Conservation (phyloP, 92 coral and sea anemone genomes). For the Umimayanthus chanpuru region DNA sequence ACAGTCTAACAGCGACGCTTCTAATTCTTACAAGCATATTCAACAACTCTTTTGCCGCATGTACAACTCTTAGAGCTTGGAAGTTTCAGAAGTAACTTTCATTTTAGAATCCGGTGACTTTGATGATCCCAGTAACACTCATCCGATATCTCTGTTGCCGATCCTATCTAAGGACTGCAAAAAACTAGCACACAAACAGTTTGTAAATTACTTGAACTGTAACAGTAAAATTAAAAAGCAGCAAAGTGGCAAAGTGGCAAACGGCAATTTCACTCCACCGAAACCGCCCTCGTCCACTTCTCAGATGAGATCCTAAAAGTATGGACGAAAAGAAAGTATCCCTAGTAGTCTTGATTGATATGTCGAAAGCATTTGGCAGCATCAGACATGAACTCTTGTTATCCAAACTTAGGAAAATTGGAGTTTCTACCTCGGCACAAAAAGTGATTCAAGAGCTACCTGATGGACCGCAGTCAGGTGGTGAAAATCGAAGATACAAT, state of each 20-base stretch:
- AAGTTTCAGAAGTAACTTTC: too few species aligned
- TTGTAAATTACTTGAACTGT: slow-evolving; percentile 35
- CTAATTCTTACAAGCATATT: too few species aligned
- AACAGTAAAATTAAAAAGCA: slow-evolving; percentile 34
- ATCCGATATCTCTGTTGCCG: slow-evolving; percentile 55
- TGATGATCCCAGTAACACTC: slow-evolving; percentile 57
- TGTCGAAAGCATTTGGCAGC: too few species aligned
- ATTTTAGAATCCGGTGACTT: too few species aligned
- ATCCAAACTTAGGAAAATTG: too few species aligned
- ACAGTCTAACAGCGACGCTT: too few species aligned
- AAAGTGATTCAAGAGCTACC: neutral
- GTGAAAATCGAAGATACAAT: slow-evolving; percentile 5
- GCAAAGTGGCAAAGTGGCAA: slow-evolving; percentile 56
- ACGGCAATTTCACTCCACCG: slow-evolving; percentile 37
- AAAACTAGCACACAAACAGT: slow-evolving; percentile 41
- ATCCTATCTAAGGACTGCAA: slow-evolving; percentile 53
- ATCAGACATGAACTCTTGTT: too few species aligned
- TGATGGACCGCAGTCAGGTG: neutral
- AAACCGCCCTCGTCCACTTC: slow-evolving; percentile 39
- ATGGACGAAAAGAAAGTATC: slow-evolving; percentile 54
- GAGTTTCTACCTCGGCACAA: neutral
- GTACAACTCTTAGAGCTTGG: too few species aligned
- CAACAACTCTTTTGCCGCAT: too few species aligned
- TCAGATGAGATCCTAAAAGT: slow-evolving; percentile 59
- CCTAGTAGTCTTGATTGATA: slow-evolving; percentile 40